Evolutionary conservation across 2,113 vertebrate genomes (phyloP), one percentile per base, ranked within the genome.

Genomic region (Lagopus leucura): DNA sequence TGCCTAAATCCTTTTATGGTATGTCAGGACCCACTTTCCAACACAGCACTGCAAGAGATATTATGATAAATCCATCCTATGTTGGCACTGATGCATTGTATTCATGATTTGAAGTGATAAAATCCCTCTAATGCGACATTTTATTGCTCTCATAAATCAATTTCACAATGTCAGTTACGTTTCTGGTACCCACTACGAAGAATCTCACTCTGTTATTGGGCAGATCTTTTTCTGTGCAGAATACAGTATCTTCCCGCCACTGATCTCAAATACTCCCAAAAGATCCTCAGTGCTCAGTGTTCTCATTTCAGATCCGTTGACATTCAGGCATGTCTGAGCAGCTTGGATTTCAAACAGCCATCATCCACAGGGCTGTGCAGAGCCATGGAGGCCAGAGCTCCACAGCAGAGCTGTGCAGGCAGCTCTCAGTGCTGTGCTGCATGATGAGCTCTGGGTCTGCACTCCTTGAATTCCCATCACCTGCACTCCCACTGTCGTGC

Each of bases 111-210:
- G 57, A 70, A 90, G 78, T 77, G 55, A 93, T 92, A 81, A 92
- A 91, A 69, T 83, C 71, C 54, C 65, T 72, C 76, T 85, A 67
- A 76, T 72, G 47, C 50, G 86, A 61, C 40, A 55, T 64, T 86
- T 93, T 90, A 94, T 88, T 88, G 60, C 72, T 80, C 85, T 92
- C 76, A 91, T 95, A 94, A 91, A 94, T 95, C 88, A 90, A 74
- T 80, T 74, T 47, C 52, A 71, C 61, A 76, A 60, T 65, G 52
- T 47, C 76, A 60, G 27, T 77, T 65, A 64, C 20, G 30, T 93
- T 94, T 78, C 66, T 79, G 65, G 70, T 86, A 90, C 45, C 38
- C 80, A 36, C 74, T 82, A 78, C 13, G 19, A 82, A 80, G 73
- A 63, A 83, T 64, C 57, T 86, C 82, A 72, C 82, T 71, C 76